A percentile compares a stretch with the other conserved stretches of the same genome.
These are phyloP conservation scores for Anodontia alba DNA, from an alignment of 2,888 invertebrate species.

Conservation along the genomic window DNA sequence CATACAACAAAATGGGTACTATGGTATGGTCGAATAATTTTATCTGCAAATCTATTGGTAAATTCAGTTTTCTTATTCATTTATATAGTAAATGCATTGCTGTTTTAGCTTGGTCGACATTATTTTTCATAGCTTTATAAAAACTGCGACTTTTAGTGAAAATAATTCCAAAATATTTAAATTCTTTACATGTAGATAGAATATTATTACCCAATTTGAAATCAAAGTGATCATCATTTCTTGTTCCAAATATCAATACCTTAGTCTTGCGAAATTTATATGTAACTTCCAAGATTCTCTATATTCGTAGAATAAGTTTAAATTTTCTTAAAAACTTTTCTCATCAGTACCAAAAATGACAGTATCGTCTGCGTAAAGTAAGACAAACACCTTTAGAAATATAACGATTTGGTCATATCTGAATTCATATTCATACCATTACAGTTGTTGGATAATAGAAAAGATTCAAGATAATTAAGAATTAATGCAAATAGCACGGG, in stretches of 20 bases:
- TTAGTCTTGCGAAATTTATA: slow-evolving; percentile 40
- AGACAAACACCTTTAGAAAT: slow-evolving; percentile 34
- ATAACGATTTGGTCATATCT: background rate
- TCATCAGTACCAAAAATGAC: slow-evolving; percentile 30
- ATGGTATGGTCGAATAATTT: slow-evolving; percentile 11
- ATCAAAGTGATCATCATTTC: slow-evolving; percentile 2
- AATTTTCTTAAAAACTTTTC: slow-evolving; percentile 24
- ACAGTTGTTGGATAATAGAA: slow-evolving; percentile 4
- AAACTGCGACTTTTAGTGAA: slow-evolving; percentile 4
- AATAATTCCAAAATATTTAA: slow-evolving; percentile 12
- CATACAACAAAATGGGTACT: slow-evolving; percentile 6
- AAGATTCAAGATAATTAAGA: slow-evolving; percentile 27
- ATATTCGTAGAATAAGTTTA: slow-evolving; percentile 39
- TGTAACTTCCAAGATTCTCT: slow-evolving; percentile 38
- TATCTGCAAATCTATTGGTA: background rate
- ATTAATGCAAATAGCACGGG: slow-evolving; percentile 34
- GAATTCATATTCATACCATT: slow-evolving; percentile 6
- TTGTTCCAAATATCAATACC: slow-evolving; percentile 26
- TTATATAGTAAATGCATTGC: slow-evolving; percentile 9
- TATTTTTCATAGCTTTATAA: slow-evolving; percentile 6
- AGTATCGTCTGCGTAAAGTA: slow-evolving; percentile 50
- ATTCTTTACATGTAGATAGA: slow-evolving; percentile 7
- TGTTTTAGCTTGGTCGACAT: slow-evolving; percentile 6
- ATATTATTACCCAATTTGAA: slow-evolving; percentile 14
- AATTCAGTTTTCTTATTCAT: background rate